A percentile compares a stretch with the other conserved stretches of the same genome.
phyloP scores from a whole-genome alignment of 23 tunicate species.

The Diplosoma virens region DNA sequence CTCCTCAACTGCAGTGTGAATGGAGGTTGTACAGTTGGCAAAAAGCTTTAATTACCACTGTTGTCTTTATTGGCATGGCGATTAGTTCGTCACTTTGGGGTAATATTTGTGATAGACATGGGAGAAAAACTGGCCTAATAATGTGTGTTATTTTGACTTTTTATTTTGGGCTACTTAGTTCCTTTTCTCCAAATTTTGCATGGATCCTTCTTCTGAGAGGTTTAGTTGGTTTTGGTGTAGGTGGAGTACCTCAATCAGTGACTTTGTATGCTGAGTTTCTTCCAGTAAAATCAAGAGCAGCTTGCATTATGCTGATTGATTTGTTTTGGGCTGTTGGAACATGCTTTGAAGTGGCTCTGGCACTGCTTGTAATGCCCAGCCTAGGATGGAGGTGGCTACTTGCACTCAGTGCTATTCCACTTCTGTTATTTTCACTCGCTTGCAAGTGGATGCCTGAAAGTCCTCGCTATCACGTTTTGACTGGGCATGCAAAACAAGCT shows the following conservation, averaged over 20 bases:
- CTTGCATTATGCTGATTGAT: conserved; percentile 92
- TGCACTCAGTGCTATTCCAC: conserved; percentile 79
- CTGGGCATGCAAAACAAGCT: conserved; percentile 92
- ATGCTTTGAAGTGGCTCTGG: conserved; percentile 83
- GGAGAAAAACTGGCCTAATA: conserved; percentile 77
- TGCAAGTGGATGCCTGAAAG: conserved; percentile 98
- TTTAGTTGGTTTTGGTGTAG: conserved; percentile 94
- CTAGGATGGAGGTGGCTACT: conserved; percentile 94
- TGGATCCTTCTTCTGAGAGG: conserved; percentile 92
- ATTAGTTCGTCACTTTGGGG: conserved; percentile 95
- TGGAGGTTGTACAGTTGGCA: conserved; percentile 89
- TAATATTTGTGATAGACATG: conserved; percentile 88
- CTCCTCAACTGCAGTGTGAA: conserved; percentile 94
- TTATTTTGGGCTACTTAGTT: conserved; percentile 81
- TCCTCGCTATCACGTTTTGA: conserved; percentile 88
- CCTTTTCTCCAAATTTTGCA: conserved; percentile 84
- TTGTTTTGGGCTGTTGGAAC: conserved; percentile 98
- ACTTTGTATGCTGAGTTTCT: conserved; percentile 95
- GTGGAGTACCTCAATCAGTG: conserved; percentile 98
- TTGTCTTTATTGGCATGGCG: conserved; percentile 97
- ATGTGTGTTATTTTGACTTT: conserved; percentile 90
- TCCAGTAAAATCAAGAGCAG: conserved; percentile 86
- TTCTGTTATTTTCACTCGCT: conserved; percentile 78
- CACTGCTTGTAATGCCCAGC: conserved; percentile 76
- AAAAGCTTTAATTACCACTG: conserved; percentile 92